Conservation (phyloP, 2,888 invertebrate genomes). For the Clostera curtula region DNA sequence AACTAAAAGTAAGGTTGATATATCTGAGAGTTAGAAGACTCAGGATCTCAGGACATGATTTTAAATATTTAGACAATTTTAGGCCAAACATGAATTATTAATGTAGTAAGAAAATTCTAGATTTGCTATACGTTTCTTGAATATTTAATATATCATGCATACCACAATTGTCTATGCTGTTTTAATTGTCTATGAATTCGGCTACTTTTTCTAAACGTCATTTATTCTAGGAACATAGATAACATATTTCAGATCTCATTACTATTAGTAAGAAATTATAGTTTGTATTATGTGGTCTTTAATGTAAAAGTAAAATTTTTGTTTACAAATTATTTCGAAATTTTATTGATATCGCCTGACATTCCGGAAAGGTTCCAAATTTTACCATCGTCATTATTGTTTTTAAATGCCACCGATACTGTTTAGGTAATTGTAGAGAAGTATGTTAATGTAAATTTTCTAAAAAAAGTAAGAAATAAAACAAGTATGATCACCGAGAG, state of each 20-base stretch:
- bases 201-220: no score
- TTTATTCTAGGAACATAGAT: conserved; percentile 8
- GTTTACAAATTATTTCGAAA: no score
- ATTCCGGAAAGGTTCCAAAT: conserved; percentile 45
- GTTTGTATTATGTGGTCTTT: no score
- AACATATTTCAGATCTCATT: conserved; percentile 47
- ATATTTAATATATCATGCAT: no score
- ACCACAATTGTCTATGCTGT: no score
- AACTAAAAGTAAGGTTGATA: conserved; percentile 52
- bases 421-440: conserved; percentile 29
- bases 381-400: conserved; percentile 25
- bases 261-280: conserved; percentile 37
- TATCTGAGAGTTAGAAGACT: conserved; percentile 56
- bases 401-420: conserved; percentile 43
- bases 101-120: no score
- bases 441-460: conserved; percentile 18
- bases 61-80: conserved; percentile 29
- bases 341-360: conserved; percentile 41
- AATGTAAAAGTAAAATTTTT: no score
- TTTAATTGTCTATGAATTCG: no score
- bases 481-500: conserved; percentile 31
- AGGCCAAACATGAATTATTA: conserved; percentile 12
- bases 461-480: conserved; percentile 12
- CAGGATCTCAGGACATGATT: conserved; percentile 66
- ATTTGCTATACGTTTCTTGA: no score